A percentile compares a stretch with the other conserved stretches of the same genome.
Conservation (phyloP, 2,888 invertebrate species). For the Tinea trinotella region DNA sequence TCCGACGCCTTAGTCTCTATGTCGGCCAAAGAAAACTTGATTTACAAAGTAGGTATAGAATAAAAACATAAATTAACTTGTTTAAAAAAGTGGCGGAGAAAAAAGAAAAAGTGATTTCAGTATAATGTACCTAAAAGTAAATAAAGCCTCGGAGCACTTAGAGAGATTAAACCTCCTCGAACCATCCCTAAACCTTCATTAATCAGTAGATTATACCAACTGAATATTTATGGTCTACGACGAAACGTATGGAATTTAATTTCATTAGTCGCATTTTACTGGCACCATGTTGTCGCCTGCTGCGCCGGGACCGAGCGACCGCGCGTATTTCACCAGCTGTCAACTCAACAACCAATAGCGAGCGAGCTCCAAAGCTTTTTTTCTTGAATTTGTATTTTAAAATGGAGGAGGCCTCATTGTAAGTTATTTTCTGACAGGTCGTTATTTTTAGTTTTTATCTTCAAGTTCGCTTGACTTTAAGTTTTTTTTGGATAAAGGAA, state of each 20-base stretch:
- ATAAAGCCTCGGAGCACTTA: constrained; percentile 26
- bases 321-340: constrained; percentile 68
- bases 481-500: neutral
- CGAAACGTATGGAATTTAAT: constrained; percentile 70
- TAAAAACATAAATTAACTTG: neutral
- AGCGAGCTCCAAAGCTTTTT: constrained; percentile 29
- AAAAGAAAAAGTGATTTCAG: too few relatives aligned
- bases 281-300: constrained; percentile 68
- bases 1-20: too few relatives aligned
- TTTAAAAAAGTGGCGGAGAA: too few relatives aligned
- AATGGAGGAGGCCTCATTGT: constrained; percentile 69
- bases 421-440: constrained; percentile 72
- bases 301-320: constrained; percentile 51
- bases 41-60: too few relatives aligned
- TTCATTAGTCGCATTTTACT: constrained; percentile 67
- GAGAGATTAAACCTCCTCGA: constrained; percentile 34
- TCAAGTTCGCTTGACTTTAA: neutral
- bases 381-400: constrained; percentile 53
- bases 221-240: constrained; percentile 66
- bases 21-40: too few relatives aligned
- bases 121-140: neutral
- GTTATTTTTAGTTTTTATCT: constrained; percentile 45
- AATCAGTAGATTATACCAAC: constrained; percentile 65
- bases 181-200: constrained; percentile 50
- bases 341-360: constrained; percentile 54